Percentiles rank a stretch among this genome's conserved stretches.
phyloP scores from a whole-genome alignment of 2,888 invertebrate genomes.

The Catotricha subobsoleta region DNA sequence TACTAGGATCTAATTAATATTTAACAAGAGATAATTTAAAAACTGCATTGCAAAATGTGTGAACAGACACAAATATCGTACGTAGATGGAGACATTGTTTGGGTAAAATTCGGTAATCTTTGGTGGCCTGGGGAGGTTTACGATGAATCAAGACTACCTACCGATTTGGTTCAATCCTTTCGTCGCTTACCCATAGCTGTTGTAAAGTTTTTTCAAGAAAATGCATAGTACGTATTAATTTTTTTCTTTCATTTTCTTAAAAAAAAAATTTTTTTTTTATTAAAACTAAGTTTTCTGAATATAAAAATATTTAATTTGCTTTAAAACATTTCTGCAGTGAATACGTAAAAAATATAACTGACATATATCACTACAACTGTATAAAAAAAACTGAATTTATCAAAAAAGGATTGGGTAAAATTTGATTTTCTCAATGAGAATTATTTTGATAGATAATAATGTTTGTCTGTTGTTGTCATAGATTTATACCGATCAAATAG shows the following conservation, averaged over 20 bases:
- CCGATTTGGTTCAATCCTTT: conserved; percentile 45
- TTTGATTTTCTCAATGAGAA: background rate
- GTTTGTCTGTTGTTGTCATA: conserved; percentile 18
- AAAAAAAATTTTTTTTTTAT: too few relatives aligned
- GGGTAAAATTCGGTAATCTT: conserved; percentile 59
- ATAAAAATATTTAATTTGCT: conserved; percentile 7
- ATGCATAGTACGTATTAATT: conserved; percentile 61
- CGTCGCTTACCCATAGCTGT: conserved; percentile 58
- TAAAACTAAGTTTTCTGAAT: too few relatives aligned
- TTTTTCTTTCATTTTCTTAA: too few relatives aligned
- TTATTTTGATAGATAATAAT: background rate
- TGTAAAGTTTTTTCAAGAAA: conserved; percentile 74
- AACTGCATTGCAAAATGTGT: conserved; percentile 24
- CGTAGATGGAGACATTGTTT: conserved; percentile 60
- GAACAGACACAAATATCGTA: conserved; percentile 49
- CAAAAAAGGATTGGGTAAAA: conserved; percentile 62
- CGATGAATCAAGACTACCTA: conserved; percentile 42
- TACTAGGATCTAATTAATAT: too few relatives aligned
- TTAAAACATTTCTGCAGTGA: conserved; percentile 45
- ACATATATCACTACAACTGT: conserved; percentile 62
- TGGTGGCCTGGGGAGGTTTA: conserved; percentile 80
- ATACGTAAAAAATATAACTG: conserved; percentile 50
- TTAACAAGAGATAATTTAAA: too few relatives aligned
- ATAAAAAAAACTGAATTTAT: conserved; percentile 63
- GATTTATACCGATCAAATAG: conserved; percentile 46